These are phyloP conservation scores for Lacerta bilineata DNA, from an alignment of 2,797 vertebrate species.

Conservation along the genomic window DNA sequence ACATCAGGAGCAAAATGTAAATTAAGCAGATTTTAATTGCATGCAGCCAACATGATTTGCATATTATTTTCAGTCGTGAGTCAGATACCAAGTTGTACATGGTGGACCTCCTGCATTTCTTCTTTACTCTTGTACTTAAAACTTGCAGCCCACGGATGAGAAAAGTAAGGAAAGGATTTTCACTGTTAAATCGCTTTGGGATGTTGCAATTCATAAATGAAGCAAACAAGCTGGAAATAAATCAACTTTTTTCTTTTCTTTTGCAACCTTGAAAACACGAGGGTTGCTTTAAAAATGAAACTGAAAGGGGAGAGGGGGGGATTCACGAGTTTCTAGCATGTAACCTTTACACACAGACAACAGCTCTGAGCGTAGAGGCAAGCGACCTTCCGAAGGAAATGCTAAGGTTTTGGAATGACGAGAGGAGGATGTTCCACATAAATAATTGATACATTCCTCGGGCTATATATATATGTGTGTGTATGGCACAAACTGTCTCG, in stretches of 20 bases:
- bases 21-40: slow-evolving; percentile 35
- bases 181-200: no score
- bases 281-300: background rate
- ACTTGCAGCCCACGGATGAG: background rate
- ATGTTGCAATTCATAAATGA: no score
- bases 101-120: slow-evolving; percentile 6
- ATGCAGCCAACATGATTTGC: slow-evolving; percentile 35
- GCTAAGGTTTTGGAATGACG: background rate
- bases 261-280: background rate
- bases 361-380: background rate
- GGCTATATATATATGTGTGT: background rate
- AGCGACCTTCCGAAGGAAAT: background rate
- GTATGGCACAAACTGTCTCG: background rate
- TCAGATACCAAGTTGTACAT: slow-evolving; percentile 2
- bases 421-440: background rate
- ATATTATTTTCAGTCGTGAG: slow-evolving; percentile 19
- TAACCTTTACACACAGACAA: background rate
- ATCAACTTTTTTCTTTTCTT: background rate
- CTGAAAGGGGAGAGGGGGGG: no score
- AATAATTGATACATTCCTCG: background rate
- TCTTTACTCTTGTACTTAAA: background rate
- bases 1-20: slow-evolving; percentile 26
- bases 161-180: background rate
- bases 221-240: background rate
- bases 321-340: background rate